A percentile compares a stretch with the other conserved stretches of the same genome.
phyloP scores from a whole-genome alignment of 2,113 vertebrate species.

The Dasypus novemcinctus region DNA sequence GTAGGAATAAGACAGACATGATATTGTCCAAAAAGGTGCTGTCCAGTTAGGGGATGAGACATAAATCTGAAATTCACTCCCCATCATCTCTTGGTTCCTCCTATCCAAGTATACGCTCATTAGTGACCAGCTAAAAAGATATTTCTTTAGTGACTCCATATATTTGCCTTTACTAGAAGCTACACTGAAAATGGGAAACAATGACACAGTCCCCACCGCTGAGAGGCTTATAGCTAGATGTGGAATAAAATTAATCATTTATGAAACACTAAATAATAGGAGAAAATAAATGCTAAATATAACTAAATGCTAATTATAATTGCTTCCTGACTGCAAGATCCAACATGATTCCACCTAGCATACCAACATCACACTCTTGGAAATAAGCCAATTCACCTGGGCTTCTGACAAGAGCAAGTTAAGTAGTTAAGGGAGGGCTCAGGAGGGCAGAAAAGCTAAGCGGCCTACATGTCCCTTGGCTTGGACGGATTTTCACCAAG shows the following conservation, averaged over 20 bases:
- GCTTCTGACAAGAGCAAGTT: not conserved
- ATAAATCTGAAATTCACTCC: constrained; percentile 2
- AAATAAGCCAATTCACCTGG: constrained; percentile 38
- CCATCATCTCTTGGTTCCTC: not conserved
- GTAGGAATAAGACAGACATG: not conserved
- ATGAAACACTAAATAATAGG: constrained; percentile 16
- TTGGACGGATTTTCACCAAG: constrained; percentile 11
- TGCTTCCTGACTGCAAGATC: constrained; percentile 54
- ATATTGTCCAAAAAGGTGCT: not conserved
- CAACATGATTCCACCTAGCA: constrained; percentile 36
- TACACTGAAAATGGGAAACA: constrained; percentile 19
- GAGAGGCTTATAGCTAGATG: not conserved
- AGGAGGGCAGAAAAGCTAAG: not conserved
- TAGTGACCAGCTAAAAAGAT: constrained; percentile 28
- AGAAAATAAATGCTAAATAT: constrained; percentile 56
- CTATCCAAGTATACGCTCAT: constrained; percentile 3
- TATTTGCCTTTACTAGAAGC: constrained; percentile 19
- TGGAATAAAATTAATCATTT: constrained; percentile 41
- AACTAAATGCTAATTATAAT: constrained; percentile 55
- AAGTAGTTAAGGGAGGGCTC: not conserved
- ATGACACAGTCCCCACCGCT: not conserved
- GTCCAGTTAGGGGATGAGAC: not conserved
- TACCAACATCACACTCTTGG: not conserved
- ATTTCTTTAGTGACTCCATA: constrained; percentile 13
- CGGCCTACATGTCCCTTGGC: not conserved